Percentiles rank a stretch among this genome's conserved stretches.
phyloP scores from a whole-genome alignment of 2,113 vertebrate species.

The Tupaia tana region DNA sequence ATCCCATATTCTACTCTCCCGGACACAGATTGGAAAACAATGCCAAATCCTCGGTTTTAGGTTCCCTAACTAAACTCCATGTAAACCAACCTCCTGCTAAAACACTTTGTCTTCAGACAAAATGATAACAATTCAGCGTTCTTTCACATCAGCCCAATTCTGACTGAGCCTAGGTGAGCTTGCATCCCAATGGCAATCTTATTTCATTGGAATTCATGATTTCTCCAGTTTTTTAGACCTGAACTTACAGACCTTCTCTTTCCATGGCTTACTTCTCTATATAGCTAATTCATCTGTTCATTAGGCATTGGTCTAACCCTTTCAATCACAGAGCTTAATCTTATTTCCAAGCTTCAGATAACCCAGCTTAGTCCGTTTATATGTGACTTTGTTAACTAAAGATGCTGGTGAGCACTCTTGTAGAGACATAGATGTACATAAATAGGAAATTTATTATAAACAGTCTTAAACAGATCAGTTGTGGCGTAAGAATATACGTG shows the following conservation, averaged over 20 bases:
- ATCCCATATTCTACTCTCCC: slow-evolving; percentile 32
- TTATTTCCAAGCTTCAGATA: not conserved
- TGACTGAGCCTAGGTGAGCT: not conserved
- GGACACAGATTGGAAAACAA: not conserved
- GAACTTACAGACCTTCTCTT: not conserved
- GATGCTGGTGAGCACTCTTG: not conserved
- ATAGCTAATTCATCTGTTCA: not conserved
- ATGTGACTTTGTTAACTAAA: not conserved
- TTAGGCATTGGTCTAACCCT: not conserved
- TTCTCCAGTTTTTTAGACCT: slow-evolving; percentile 1
- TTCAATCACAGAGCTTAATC: not conserved
- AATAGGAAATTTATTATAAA: slow-evolving; percentile 6
- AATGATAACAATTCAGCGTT: slow-evolving; percentile 5
- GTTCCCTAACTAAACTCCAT: slow-evolving; percentile 29
- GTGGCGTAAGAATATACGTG: not conserved
- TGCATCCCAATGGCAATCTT: not conserved
- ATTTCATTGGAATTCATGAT: slow-evolving; percentile 1
- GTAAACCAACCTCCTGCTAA: slow-evolving; percentile 9
- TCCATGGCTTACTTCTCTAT: not conserved
- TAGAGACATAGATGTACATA: not conserved
- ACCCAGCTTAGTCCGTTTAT: not conserved
- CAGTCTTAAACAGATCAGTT: not conserved
- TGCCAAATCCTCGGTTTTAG: slow-evolving; percentile 42
- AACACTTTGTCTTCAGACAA: slow-evolving; percentile 38
- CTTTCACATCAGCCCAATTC: not conserved